A percentile compares a stretch with the other conserved stretches of the same genome.
Conservation (phyloP, 2,797 vertebrate genomes). For the Anableps anableps region DNA sequence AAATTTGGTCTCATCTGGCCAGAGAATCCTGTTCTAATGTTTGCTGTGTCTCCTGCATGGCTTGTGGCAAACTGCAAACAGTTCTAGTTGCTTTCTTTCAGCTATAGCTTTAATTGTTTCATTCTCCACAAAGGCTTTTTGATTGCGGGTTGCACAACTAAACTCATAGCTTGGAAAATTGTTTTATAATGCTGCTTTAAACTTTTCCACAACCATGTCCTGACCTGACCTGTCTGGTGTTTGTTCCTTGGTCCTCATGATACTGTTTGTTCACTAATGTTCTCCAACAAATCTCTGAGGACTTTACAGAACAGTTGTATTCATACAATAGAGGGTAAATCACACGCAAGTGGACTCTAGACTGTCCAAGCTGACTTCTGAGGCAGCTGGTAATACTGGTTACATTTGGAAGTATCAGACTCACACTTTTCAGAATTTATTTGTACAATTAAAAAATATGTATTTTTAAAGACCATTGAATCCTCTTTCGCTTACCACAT, state of each 20-base stretch:
- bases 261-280: background rate
- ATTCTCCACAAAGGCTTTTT: background rate
- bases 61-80: background rate
- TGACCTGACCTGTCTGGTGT: background rate
- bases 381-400: background rate
- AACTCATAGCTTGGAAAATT: background rate
- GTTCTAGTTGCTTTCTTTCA: background rate
- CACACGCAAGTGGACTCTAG: background rate
- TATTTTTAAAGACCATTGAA: background rate
- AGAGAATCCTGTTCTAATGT: background rate
- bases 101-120: background rate
- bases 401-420: background rate
- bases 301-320: background rate
- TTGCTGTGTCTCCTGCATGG: background rate
- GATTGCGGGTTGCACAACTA: background rate
- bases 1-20: background rate
- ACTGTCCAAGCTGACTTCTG: background rate
- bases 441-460: no score
- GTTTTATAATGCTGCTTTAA: background rate
- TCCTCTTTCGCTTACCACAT: background rate
- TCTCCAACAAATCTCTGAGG: background rate
- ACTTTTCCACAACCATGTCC: background rate
- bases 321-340: background rate
- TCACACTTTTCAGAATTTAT: no score
- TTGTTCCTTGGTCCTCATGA: background rate